Percentiles rank a stretch among this genome's conserved stretches.
Evolutionary conservation across 2,113 vertebrate genomes (phyloP).

Genomic region (Vidua macroura): DNA sequence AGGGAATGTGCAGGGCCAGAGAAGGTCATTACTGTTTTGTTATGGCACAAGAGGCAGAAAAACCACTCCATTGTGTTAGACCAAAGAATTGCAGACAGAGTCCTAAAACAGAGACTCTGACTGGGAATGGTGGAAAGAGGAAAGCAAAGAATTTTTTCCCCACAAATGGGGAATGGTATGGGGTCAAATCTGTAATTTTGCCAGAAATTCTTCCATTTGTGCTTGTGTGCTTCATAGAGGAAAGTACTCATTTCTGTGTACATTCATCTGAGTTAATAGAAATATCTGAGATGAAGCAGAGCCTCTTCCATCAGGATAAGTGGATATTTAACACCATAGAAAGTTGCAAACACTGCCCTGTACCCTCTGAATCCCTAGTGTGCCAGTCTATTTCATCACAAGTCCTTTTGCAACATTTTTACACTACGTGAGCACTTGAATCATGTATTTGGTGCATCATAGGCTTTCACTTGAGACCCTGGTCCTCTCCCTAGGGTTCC

Average conservation of each 20-base stretch:
- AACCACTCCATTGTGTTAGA: conserved; percentile 64
- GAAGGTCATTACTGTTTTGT: conserved; percentile 66
- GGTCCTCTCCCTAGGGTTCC: not conserved
- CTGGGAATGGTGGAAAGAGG: conserved; percentile 38
- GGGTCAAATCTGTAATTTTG: not conserved
- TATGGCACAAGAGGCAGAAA: conserved; percentile 67
- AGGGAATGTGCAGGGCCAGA: conserved; percentile 49
- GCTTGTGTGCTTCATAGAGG: not conserved
- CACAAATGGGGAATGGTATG: not conserved
- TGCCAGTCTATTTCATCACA: not conserved
- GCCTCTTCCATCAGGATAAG: not conserved
- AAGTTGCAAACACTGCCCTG: not conserved
- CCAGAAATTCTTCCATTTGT: conserved; percentile 45
- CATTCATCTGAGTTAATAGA: not conserved
- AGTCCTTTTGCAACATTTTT: not conserved
- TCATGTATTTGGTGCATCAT: not conserved
- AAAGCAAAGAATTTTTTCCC: conserved; percentile 42
- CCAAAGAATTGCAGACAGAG: conserved; percentile 61
- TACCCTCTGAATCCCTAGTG: not conserved
- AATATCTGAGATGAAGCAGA: not conserved
- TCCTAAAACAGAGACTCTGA: conserved; percentile 58
- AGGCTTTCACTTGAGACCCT: not conserved
- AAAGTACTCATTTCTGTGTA: conserved; percentile 17
- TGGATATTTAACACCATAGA: not conserved
- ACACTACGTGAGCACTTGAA: not conserved